A percentile compares a stretch with the other conserved stretches of the same genome.
Evolutionary conservation across 1,140 invertebrate species (phyloP).

Genomic region (Globodera ellingtonae): DNA sequence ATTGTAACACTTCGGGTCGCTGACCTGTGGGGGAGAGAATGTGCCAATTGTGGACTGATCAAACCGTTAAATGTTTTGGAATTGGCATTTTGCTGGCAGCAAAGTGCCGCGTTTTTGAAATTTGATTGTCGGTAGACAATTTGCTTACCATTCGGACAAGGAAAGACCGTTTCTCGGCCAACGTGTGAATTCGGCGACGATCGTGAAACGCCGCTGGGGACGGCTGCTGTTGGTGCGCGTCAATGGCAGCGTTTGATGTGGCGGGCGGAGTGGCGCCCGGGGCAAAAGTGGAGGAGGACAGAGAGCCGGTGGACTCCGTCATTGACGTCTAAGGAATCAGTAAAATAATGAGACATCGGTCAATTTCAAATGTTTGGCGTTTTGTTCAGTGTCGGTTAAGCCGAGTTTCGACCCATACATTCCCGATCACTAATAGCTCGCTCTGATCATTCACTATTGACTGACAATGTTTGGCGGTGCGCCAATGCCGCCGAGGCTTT

Average conservation of each 20-base stretch:
- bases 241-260: background rate
- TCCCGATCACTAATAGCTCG: too few species aligned
- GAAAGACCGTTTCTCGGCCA: conserved; percentile 61
- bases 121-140: background rate
- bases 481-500: conserved; percentile 1
- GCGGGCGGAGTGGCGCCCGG: too few species aligned
- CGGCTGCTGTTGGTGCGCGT: background rate
- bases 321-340: conserved; percentile 17
- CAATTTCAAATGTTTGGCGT: too few species aligned
- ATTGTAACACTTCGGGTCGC: conserved; percentile 65
- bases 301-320: conserved; percentile 3
- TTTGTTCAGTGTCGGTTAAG: too few species aligned
- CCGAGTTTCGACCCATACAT: too few species aligned
- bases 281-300: background rate
- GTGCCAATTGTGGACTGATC: background rate
- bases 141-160: conserved; percentile 60
- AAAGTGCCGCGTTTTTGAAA: too few species aligned
- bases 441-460: background rate
- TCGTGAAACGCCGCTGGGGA: conserved; percentile 10
- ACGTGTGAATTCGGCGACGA: conserved; percentile 41
- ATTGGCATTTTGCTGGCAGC: too few species aligned
- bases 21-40: conserved; percentile 12
- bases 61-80: too few species aligned
- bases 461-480: conserved; percentile 1
- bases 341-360: too few species aligned